Percentiles rank a stretch among this genome's conserved stretches.
Conservation (phyloP, 2,113 vertebrate genomes). For the Sclerurus mexicanus region DNA sequence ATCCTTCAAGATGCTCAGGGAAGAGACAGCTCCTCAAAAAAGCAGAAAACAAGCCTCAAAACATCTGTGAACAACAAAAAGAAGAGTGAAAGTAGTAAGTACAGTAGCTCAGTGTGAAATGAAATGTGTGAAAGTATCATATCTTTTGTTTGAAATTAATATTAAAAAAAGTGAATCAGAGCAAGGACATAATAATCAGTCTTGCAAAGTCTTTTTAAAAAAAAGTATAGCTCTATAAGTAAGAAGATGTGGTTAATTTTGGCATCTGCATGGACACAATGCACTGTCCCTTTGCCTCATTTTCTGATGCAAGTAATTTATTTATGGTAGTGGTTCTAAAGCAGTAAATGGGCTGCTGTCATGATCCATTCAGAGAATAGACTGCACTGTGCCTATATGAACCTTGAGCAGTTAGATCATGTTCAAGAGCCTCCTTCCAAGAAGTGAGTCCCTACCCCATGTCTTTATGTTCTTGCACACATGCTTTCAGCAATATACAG, state of each 20-base stretch:
- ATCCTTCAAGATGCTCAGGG: slow-evolving; percentile 82
- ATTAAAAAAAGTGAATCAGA: background rate
- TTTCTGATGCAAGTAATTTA: background rate
- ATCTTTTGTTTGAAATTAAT: background rate
- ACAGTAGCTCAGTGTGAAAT: background rate
- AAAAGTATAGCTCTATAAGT: background rate
- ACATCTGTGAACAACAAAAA: slow-evolving; percentile 87
- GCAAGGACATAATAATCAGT: background rate
- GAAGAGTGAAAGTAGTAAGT: slow-evolving; percentile 89
- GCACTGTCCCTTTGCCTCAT: background rate
- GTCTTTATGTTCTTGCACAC: background rate
- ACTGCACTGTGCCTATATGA: background rate
- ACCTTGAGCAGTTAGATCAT: background rate
- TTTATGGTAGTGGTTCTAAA: background rate
- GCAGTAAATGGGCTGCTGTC: background rate
- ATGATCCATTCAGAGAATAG: background rate
- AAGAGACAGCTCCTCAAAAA: slow-evolving; percentile 82
- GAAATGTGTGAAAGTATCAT: background rate
- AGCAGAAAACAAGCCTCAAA: slow-evolving; percentile 92
- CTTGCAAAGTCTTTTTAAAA: background rate
- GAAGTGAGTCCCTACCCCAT: background rate
- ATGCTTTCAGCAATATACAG: background rate
- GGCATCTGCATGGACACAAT: background rate
- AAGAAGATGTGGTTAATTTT: background rate
- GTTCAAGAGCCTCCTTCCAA: background rate